A percentile compares a stretch with the other conserved stretches of the same genome.
Evolutionary conservation across 1,140 invertebrate genomes (phyloP).

Genomic region (Tetramorium alpestre): DNA sequence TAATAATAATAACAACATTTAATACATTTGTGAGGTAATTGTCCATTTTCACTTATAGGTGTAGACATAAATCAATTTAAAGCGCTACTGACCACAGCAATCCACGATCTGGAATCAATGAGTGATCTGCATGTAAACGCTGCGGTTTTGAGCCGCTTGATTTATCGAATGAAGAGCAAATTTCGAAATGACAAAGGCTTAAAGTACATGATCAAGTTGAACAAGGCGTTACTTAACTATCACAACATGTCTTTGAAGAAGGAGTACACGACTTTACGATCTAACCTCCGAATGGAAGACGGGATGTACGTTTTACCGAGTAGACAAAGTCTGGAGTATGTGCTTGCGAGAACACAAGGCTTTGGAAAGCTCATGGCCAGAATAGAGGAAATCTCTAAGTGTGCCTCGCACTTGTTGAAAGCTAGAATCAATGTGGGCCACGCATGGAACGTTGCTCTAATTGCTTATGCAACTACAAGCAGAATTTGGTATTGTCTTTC

Average conservation of each 20-base stretch:
- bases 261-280: conserved; percentile 80
- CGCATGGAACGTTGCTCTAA: conserved; percentile 86
- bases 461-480: conserved; percentile 86
- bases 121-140: conserved; percentile 86
- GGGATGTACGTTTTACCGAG: conserved; percentile 84
- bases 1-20: not conserved
- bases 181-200: conserved; percentile 88
- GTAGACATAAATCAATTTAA: conserved; percentile 74
- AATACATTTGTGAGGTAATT: not conserved
- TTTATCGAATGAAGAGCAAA: conserved; percentile 88
- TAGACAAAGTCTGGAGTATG: conserved; percentile 87
- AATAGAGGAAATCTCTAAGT: conserved; percentile 83
- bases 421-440: conserved; percentile 86
- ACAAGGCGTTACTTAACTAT: conserved; percentile 86
- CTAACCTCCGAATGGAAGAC: conserved; percentile 79
- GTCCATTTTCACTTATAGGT: conserved; percentile 43
- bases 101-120: conserved; percentile 84
- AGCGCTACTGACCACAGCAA: conserved; percentile 68
- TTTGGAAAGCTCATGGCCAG: conserved; percentile 87
- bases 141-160: conserved; percentile 86
- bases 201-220: conserved; percentile 87
- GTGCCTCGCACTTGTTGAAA: conserved; percentile 85
- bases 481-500: conserved; percentile 85
- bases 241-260: conserved; percentile 83
- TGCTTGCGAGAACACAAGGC: conserved; percentile 86